These are phyloP conservation scores for Schizopygopsis malacanthus DNA, from an alignment of 2,797 vertebrate species.

Conservation along the genomic window DNA sequence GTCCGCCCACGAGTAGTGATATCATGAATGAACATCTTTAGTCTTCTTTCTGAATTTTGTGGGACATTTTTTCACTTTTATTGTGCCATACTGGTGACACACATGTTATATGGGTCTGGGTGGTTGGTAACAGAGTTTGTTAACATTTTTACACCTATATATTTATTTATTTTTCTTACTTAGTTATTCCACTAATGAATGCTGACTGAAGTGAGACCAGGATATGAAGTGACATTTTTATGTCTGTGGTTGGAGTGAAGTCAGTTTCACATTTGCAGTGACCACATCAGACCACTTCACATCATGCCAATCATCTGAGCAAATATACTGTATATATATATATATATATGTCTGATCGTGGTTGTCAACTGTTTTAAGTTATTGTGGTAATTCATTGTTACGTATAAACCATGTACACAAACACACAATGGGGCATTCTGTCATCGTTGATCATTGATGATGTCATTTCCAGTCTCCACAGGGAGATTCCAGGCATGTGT, in stretches of 20 bases:
- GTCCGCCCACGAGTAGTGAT: background rate
- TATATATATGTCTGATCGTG: background rate
- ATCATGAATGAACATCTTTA: slow-evolving; percentile 11
- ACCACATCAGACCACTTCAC: background rate
- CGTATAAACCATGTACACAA: slow-evolving; percentile 18
- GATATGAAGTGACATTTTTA: background rate
- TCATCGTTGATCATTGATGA: slow-evolving; percentile 23
- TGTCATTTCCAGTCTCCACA: slow-evolving; percentile 30
- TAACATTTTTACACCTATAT: too few species aligned
- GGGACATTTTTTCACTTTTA: too few species aligned
- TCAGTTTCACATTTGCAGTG: background rate
- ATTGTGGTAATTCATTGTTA: background rate
- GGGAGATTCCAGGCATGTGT: slow-evolving; percentile 2
- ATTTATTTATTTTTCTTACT: too few species aligned
- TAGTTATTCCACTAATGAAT: too few species aligned
- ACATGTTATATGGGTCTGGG: too few species aligned
- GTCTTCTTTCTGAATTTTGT: background rate
- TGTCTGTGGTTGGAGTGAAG: background rate
- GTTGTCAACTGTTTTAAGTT: background rate
- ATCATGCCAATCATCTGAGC: background rate
- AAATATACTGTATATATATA: background rate
- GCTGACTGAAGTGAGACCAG: background rate
- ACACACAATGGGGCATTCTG: slow-evolving; percentile 28
- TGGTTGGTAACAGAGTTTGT: too few species aligned
- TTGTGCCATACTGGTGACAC: too few species aligned